Base-by-base conservation (phyloP, 2,113 vertebrate genomes). In the Artemisiospiza belli region DNA sequence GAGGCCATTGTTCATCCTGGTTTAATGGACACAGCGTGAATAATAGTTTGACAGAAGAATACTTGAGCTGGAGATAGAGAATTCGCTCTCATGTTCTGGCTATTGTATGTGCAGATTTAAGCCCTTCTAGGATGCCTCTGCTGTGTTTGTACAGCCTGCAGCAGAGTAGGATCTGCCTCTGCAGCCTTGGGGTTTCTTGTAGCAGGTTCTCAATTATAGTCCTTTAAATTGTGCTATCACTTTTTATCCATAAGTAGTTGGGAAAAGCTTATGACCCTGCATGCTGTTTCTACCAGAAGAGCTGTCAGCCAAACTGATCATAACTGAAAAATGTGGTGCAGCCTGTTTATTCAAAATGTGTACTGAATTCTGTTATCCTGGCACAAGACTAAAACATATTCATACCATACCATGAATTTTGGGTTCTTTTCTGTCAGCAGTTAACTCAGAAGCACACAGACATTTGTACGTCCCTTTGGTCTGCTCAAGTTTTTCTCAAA, bases 201-300 rank as follows among this genome's bases (percentile, higher is more conserved):
- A 83, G 73, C n/a, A 75, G 79, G 46, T 90, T 96, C 81, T 93
- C 93, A 94, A 95, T 95, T 43, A 77, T 37, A 77, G 5, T 95
- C 66, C 44, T 90, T 86, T 74, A 89, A 93, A 76, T 52, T 81
- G 91, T 43, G 46, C 76, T 87, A 49, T 90, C 73, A 57, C 47
- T 72, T 96, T 88, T 89, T 89, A 89, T 94, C 91, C 41, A 16
- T 72, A 61, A 87, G 68, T 91, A 89, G 39, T 66, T 78, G 83
- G 91, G 64, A 84, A 95, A 81, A 94, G 33, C 73, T 89, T 81
- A 52, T 59, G 57, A 93, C 89, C 44, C 61, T 84, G 69, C 81
- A 59, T 86, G 80, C 89, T 84, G 64, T 89, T 95, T 72, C 76
- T 84, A 43, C 83, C 75, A 70, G 55, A 74, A 86, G 83, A 80